Evolutionary conservation across 1,140 invertebrate species (phyloP).

Genomic region (Euwallacea similis): DNA sequence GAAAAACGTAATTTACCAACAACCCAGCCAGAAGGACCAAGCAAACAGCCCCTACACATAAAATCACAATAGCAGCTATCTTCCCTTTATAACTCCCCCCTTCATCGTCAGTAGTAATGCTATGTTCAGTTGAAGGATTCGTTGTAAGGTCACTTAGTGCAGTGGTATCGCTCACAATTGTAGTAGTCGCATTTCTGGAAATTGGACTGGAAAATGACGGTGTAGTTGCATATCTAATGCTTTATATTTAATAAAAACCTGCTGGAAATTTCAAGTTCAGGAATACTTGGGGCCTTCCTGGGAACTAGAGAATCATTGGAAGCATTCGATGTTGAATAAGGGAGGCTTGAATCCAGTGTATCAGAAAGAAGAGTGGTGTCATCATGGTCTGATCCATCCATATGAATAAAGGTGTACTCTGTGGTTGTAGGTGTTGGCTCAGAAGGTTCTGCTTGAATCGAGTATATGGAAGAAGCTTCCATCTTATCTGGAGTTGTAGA

Average conservation of each 20-base stretch:
- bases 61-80: constrained; percentile 59
- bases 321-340: constrained; percentile 14
- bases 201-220: neutral
- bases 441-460: too few species aligned
- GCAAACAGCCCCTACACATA: constrained; percentile 58
- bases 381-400: constrained; percentile 22
- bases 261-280: too few species aligned
- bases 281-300: too few species aligned
- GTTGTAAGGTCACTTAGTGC: neutral
- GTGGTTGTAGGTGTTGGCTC: constrained; percentile 5
- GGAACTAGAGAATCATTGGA: too few species aligned
- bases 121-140: neutral
- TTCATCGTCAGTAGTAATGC: neutral
- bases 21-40: constrained; percentile 67
- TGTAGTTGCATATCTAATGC: neutral
- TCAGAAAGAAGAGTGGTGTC: constrained; percentile 37
- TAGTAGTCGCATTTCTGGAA: neutral
- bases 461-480: too few species aligned
- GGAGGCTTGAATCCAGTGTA: constrained; percentile 22
- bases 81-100: constrained; percentile 50
- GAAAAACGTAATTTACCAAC: constrained; percentile 58
- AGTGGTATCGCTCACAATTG: neutral
- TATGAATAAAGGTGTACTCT: constrained; percentile 24
- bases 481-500: too few species aligned
- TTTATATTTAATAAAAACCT: too few species aligned